phyloP scores from a whole-genome alignment of 1,140 invertebrate genomes.

The Pogonognathellus flavescens region DNA sequence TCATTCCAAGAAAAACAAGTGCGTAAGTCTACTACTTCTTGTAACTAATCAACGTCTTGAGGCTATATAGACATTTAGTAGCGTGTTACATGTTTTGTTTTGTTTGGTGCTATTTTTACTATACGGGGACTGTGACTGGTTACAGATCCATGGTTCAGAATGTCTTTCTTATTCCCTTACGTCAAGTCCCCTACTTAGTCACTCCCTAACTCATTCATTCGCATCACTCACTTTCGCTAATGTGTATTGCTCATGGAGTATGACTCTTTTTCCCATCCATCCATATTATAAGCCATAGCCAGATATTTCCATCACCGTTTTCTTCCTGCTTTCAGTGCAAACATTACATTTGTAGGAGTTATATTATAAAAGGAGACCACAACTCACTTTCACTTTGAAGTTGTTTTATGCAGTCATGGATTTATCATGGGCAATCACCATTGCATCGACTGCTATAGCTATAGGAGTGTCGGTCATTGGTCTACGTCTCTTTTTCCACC shows the following conservation, averaged over 20 bases:
- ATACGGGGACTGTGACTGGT: not conserved
- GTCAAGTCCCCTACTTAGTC: constrained; percentile 30
- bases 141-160: not conserved
- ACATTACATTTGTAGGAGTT: not conserved
- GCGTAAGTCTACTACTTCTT: too few relatives aligned
- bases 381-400: constrained; percentile 48
- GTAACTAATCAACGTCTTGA: too few relatives aligned
- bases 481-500: constrained; percentile 27
- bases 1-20: too few relatives aligned
- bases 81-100: not conserved
- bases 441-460: not conserved
- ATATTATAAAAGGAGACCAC: not conserved
- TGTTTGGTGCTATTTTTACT: constrained; percentile 7
- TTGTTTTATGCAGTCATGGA: constrained; percentile 39
- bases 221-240: constrained; percentile 45
- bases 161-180: constrained; percentile 22
- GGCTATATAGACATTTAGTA: not conserved
- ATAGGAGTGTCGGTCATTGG: constrained; percentile 26
- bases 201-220: constrained; percentile 42
- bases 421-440: constrained; percentile 46
- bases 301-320: constrained; percentile 33
- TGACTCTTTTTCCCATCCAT: not conserved
- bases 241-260: constrained; percentile 37
- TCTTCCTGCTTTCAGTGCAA: constrained; percentile 22
- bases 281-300: not conserved